Percentiles rank a stretch among this genome's conserved stretches.
Evolutionary conservation across 2,888 invertebrate species (phyloP).

Genomic region (Xylota segnis): DNA sequence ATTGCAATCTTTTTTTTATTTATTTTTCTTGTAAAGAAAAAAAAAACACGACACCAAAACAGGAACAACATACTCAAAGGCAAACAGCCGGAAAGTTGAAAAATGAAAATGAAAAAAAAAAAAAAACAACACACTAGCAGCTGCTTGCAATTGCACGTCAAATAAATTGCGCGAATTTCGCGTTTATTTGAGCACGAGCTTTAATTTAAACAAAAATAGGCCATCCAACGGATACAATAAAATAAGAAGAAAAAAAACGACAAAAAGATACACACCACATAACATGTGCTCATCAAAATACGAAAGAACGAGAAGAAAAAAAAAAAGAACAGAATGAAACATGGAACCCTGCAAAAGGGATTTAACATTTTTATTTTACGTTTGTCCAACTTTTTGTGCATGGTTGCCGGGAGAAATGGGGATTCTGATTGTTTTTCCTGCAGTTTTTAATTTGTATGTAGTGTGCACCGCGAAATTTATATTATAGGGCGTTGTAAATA

Average conservation of each 20-base stretch:
- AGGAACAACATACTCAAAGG: constrained; percentile 59
- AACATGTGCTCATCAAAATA: constrained; percentile 73
- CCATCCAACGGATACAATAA: constrained; percentile 74
- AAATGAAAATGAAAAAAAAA: constrained; percentile 19
- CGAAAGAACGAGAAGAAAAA: constrained; percentile 14
- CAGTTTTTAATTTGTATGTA: constrained; percentile 40
- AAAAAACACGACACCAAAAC: constrained; percentile 36
- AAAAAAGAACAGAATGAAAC: constrained; percentile 22
- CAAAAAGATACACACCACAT: constrained; percentile 56
- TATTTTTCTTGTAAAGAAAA: constrained; percentile 1
- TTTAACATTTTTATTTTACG: constrained; percentile 39
- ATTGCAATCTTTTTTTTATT: constrained; percentile 23
- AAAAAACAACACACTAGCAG: constrained; percentile 63
- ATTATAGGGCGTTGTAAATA: constrained; percentile 22
- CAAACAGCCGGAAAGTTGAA: constrained; percentile 56
- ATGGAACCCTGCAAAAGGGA: constrained; percentile 47
- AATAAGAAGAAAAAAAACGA: constrained; percentile 26
- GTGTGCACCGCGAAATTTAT: constrained; percentile 10
- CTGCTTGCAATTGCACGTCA: constrained; percentile 77
- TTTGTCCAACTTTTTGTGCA: constrained; percentile 35
- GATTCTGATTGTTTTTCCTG: constrained; percentile 31
- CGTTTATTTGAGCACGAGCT: constrained; percentile 77
- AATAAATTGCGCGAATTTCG: constrained; percentile 77
- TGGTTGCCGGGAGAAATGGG: constrained; percentile 32
- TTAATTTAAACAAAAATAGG: constrained; percentile 77